Evolutionary conservation across 2,113 vertebrate species (phyloP).

Genomic region (Trematomus loennbergii): DNA sequence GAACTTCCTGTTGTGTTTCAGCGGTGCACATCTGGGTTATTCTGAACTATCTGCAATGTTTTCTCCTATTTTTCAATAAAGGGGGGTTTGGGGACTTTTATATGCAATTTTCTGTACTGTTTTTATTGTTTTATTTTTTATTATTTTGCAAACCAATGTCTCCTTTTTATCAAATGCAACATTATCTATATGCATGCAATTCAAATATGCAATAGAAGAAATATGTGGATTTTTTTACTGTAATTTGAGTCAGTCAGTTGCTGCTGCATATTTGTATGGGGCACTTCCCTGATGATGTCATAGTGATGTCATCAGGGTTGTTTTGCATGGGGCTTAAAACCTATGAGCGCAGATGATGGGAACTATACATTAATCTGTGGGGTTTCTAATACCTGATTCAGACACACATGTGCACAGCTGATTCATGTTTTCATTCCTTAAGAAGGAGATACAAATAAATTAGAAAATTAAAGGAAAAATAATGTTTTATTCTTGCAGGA

Average conservation of each 20-base stretch:
- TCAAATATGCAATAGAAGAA: not conserved
- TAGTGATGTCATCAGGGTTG: slow-evolving; percentile 2
- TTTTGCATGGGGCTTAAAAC: not conserved
- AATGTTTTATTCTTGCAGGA: no score
- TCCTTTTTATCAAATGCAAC: not conserved
- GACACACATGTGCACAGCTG: no score
- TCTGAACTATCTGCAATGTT: not conserved
- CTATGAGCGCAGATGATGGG: not conserved
- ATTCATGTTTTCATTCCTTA: no score
- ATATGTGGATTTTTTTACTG: no score
- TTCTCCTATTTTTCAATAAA: not conserved
- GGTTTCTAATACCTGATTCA: no score
- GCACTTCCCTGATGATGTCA: not conserved
- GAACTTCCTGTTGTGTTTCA: not conserved
- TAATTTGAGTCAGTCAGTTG: not conserved
- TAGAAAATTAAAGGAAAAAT: no score
- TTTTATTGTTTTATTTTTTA: not conserved
- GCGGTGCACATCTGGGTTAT: not conserved
- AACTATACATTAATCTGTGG: no score
- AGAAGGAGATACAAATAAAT: no score
- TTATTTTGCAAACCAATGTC: not conserved
- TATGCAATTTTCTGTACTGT: not conserved
- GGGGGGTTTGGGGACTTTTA: not conserved
- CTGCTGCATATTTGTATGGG: not conserved
- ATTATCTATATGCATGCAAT: not conserved